Percentiles rank a stretch among this genome's conserved stretches.
phyloP scores from a whole-genome alignment of 2,888 invertebrate genomes.

The Unio delphinus region DNA sequence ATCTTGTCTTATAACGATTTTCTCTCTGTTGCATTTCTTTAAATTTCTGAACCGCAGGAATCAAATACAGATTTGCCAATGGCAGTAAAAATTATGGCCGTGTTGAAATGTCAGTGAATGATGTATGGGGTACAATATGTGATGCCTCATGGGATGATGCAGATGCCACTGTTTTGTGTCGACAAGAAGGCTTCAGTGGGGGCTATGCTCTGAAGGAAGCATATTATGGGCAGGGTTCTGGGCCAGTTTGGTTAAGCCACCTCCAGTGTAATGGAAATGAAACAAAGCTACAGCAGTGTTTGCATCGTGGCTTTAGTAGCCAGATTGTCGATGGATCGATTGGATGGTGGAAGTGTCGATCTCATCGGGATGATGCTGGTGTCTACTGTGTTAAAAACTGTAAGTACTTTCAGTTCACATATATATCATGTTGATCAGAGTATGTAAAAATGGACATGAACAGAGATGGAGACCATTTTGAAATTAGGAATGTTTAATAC shows the following conservation, averaged over 20 bases:
- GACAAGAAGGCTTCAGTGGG: slow-evolving; percentile 46
- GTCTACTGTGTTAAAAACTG: slow-evolving; percentile 57
- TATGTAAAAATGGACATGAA: no score
- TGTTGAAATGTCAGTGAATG: slow-evolving; percentile 80
- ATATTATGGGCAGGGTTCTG: slow-evolving; percentile 49
- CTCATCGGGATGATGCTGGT: slow-evolving; percentile 56
- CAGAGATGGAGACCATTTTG: no score
- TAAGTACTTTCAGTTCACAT: slow-evolving; percentile 24
- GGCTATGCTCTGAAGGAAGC: slow-evolving; percentile 47
- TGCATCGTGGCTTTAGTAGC: slow-evolving; percentile 55
- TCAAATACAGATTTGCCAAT: slow-evolving; percentile 49
- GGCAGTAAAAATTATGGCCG: slow-evolving; percentile 42
- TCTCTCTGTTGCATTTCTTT: neutral
- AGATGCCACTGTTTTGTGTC: slow-evolving; percentile 77
- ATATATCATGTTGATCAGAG: neutral
- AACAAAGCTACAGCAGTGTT: slow-evolving; percentile 48
- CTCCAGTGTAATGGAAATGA: slow-evolving; percentile 57
- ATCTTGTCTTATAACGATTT: no score
- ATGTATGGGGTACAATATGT: slow-evolving; percentile 82
- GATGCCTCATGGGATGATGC: slow-evolving; percentile 81
- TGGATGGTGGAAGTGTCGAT: slow-evolving; percentile 44
- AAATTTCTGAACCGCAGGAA: slow-evolving; percentile 35
- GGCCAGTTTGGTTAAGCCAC: slow-evolving; percentile 65
- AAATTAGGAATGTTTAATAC: no score
- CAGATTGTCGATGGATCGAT: slow-evolving; percentile 28